Base-by-base conservation (phyloP, 2,888 invertebrate species). In the Mythimna vitellina region DNA sequence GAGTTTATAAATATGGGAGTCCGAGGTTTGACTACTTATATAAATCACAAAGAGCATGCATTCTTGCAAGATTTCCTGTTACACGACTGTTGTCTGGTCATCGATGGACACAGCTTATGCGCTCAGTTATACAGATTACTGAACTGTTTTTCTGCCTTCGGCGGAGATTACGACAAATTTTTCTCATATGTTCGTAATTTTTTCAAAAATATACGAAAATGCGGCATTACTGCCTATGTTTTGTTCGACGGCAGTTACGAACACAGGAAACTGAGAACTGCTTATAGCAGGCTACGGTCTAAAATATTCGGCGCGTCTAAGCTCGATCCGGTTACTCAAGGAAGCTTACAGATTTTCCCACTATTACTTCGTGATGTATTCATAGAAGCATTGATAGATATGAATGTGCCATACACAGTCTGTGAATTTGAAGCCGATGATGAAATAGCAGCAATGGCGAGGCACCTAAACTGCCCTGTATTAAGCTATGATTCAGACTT, bases 401-500 rank as follows among this genome's bases (percentile, higher is more conserved):
- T 98, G 88, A 96, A 96, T 10, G 94, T 99, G 12, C 96, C 96
- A 14, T 96, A 97, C 77, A 97, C 97, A 61, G 97, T 98, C 66
- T 98, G 98, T 88, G 97, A 98, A 83, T 98, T 98, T 91, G 99
- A 99, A 93, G 99, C 99, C 1, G 99, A 99, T 91, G 97, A 97
- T 83, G 98, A 98, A 88, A 97, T 99, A 69, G 99, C 99, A 0
- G 97, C 97, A 0, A 92, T 99, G 83, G 98, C 99, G 0, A 97
- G 97, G 80, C 96, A 97, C 70, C 94, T 99, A 3, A 96, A 97
- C 54, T 99, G 99, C 86, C 99, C 99, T 0, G 98, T 99, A 3
- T 91, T 99, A 6, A 99, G 99, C 88, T 98, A 98, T 85, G 99
- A 99, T 93, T 99, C 99, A 0, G 99, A 99, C 94, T 99, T 99